A percentile compares a stretch with the other conserved stretches of the same genome.
These are phyloP conservation scores for Camponotus fellah DNA, from an alignment of 2,888 invertebrate genomes.

Conservation along the genomic window DNA sequence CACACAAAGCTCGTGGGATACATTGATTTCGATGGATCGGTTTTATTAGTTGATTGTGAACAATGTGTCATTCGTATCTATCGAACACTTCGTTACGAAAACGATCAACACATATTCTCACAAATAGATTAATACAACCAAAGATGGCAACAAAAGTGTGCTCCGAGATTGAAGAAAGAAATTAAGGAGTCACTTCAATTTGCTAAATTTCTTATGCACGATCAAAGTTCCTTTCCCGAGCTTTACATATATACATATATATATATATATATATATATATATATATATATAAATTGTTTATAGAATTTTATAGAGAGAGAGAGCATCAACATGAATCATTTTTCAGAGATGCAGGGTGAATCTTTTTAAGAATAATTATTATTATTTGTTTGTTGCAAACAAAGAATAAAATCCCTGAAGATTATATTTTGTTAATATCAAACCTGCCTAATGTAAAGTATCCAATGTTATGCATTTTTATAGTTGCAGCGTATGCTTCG, in stretches of 20 bases:
- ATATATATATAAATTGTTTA: not conserved
- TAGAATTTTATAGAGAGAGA: not conserved
- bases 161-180: not conserved
- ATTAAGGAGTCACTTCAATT: not conserved
- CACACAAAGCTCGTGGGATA: not conserved
- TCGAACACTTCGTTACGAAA: conserved; percentile 13
- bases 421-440: not conserved
- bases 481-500: not conserved
- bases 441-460: not conserved
- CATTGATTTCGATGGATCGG: not conserved
- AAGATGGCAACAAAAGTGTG: not conserved
- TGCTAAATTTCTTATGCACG: not conserved
- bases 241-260: not conserved
- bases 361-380: not conserved
- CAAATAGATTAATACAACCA: not conserved
- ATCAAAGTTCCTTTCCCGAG: not conserved
- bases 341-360: not conserved
- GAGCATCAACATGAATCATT: not conserved
- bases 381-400: not conserved
- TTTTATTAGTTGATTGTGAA: conserved; percentile 21
- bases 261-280: not conserved
- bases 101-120: not conserved
- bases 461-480: not conserved
- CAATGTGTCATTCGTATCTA: not conserved
- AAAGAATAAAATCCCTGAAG: not conserved